phyloP scores from a whole-genome alignment of 2,888 invertebrate species.

The Tetramorium bicarinatum region DNA sequence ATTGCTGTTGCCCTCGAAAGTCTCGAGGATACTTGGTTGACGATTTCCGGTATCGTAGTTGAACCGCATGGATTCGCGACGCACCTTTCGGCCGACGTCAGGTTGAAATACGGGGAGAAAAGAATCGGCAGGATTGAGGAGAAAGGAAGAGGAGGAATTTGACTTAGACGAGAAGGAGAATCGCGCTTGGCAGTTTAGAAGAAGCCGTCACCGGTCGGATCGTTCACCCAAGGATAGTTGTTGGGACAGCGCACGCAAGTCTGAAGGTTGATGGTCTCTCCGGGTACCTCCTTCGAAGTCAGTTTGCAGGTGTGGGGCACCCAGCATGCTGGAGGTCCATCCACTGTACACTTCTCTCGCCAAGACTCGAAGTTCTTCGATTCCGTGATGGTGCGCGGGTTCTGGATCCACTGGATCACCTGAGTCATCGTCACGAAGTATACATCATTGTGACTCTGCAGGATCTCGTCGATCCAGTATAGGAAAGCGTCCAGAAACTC shows the following conservation, averaged over 20 bases:
- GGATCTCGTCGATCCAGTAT: conserved; percentile 96
- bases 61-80: conserved; percentile 4
- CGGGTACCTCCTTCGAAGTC: conserved; percentile 97
- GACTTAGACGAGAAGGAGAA: conserved; percentile 73
- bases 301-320: conserved; percentile 96
- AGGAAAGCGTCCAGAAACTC: conserved; percentile 97
- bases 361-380: conserved; percentile 97
- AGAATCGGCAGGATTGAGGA: conserved; percentile 46
- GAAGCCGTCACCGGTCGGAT: conserved; percentile 96
- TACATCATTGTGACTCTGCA: conserved; percentile 95
- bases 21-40: conserved; percentile 21
- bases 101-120: conserved; percentile 7
- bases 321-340: conserved; percentile 94
- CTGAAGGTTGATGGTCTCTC: conserved; percentile 97
- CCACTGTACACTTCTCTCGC: conserved; percentile 97
- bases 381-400: conserved; percentile 94
- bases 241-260: conserved; percentile 97
- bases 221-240: conserved; percentile 98
- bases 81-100: conserved; percentile 14
- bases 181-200: conserved; percentile 88
- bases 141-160: conserved; percentile 39
- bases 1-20: conserved; percentile 20
- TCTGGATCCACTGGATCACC: conserved; percentile 98
- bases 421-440: conserved; percentile 99
- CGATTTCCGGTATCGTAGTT: neutral